phyloP scores from a whole-genome alignment of 2,113 vertebrate species.

The Coryphaenoides rupestris region DNA sequence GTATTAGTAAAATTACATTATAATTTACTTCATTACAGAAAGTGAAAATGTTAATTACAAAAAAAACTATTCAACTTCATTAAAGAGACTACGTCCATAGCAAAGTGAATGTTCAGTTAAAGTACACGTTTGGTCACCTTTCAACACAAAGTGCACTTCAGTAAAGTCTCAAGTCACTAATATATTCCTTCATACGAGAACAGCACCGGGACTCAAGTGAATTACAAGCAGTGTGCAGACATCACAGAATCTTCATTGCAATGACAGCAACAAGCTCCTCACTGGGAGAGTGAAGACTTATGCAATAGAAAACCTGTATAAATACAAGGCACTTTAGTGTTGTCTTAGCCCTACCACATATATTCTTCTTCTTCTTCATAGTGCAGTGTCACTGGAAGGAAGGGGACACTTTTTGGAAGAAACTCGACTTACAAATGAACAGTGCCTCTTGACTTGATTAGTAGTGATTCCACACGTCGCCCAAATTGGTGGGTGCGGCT shows the following conservation, averaged over 20 bases:
- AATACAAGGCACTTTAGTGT: slow-evolving; percentile 6
- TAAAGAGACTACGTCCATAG: neutral
- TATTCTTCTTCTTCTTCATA: neutral
- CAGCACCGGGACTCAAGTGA: slow-evolving; percentile 26
- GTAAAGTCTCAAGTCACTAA: slow-evolving; percentile 28
- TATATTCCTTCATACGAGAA: slow-evolving; percentile 5
- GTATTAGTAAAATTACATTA: slow-evolving; percentile 37
- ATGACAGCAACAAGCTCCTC: slow-evolving; percentile 15
- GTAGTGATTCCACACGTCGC: no score
- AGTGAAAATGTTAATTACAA: slow-evolving; percentile 2
- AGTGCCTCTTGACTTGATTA: no score
- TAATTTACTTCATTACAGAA: no score
- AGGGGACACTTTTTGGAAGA: no score
- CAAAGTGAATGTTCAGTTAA: neutral
- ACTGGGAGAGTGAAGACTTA: neutral
- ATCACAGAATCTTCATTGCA: neutral
- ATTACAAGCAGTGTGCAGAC: slow-evolving; percentile 38
- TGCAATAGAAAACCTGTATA: neutral
- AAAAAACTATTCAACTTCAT: neutral
- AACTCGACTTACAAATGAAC: no score
- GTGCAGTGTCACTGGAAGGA: neutral
- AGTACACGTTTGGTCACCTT: slow-evolving; percentile 34
- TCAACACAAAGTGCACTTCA: slow-evolving; percentile 53
- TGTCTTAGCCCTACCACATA: slow-evolving; percentile 1
- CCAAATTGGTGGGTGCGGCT: no score